Evolutionary conservation across 2,888 invertebrate genomes (phyloP), one percentile per base, ranked within the genome.

Genomic region (Pandemis cinnamomeana): DNA sequence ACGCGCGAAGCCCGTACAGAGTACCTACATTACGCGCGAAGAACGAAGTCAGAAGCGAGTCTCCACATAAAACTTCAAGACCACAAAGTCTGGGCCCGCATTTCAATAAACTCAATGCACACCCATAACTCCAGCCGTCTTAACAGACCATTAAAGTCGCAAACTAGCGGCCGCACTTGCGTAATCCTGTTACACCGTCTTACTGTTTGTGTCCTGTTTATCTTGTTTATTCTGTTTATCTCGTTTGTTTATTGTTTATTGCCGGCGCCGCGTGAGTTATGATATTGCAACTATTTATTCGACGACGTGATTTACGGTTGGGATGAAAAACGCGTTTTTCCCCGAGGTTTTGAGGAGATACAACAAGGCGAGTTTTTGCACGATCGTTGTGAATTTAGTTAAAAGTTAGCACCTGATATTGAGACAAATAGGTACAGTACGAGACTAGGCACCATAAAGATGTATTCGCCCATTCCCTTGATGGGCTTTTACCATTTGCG

Each of bases 151-250:
- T 70, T 70, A 44, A 15, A 55, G 53, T 62, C 41, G 20, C 27
- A 15, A 61, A 67, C 46, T 41, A n/a, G 15, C 51, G 42, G 13
- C 58, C 42, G 36, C 60, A 66, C 64, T 69, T 51, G 51, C 55
- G 66, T 60, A 46, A 73, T 60, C 58, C 51, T 6, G 60, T 51
- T 15, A 51, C 27, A 62, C 62, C 55, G 68, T 63, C 63, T 68
- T 72, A 72, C 69, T 63, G 48, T 72, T 72, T 72, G 58, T 70
- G 62, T 64, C 42, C 58, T 72, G 68, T 64, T 66, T 70, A 46
- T 27, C 46, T 51, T 42, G 60, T 55, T 64, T 42, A 51, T 53
- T 61, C 48, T 44, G 36, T 73, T 73, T 73, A 70, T 66, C 27
- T 66, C 42, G 60, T 53, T 68, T 55, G 27, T 8, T 60, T 63